These are phyloP conservation scores for Prionchulus punctatus DNA, from an alignment of 2,888 invertebrate genomes.

Conservation along the genomic window DNA sequence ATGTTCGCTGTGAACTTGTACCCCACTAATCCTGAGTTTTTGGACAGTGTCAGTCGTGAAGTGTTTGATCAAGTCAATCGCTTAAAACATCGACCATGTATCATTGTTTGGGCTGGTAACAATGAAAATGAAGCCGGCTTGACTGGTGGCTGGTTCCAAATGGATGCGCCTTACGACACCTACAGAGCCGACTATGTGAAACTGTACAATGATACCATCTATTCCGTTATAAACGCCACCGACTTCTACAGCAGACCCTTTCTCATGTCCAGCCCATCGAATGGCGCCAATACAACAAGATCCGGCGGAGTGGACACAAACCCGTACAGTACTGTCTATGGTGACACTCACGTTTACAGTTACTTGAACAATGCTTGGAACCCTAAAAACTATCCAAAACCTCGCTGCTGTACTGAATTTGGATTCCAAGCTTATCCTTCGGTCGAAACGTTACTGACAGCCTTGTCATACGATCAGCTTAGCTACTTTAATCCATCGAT, in stretches of 20 bases:
- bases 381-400: conserved; percentile 53
- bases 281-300: conserved; percentile 47
- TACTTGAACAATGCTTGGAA: conserved; percentile 62
- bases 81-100: conserved; percentile 66
- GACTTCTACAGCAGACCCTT: conserved; percentile 50
- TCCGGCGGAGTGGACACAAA: conserved; percentile 60
- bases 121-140: conserved; percentile 70
- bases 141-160: conserved; percentile 2
- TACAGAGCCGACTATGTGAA: conserved; percentile 61
- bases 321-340: conserved; percentile 61
- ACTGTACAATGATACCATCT: conserved; percentile 62
- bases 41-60: conserved; percentile 56
- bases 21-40: conserved; percentile 54
- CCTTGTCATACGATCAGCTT: not conserved
- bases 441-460: conserved; percentile 44
- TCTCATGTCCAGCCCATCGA: conserved; percentile 75
- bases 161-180: conserved; percentile 35
- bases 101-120: conserved; percentile 78
- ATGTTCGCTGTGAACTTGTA: conserved; percentile 94
- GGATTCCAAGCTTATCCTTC: conserved; percentile 80
- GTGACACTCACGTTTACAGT: conserved; percentile 76
- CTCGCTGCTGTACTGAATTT: conserved; percentile 85
- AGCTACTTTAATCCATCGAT: not conserved
- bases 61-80: conserved; percentile 56
- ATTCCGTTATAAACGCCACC: conserved; percentile 45